Evolutionary conservation across 1,140 invertebrate genomes (phyloP).

Genomic region (Aphaenogaster floridana): DNA sequence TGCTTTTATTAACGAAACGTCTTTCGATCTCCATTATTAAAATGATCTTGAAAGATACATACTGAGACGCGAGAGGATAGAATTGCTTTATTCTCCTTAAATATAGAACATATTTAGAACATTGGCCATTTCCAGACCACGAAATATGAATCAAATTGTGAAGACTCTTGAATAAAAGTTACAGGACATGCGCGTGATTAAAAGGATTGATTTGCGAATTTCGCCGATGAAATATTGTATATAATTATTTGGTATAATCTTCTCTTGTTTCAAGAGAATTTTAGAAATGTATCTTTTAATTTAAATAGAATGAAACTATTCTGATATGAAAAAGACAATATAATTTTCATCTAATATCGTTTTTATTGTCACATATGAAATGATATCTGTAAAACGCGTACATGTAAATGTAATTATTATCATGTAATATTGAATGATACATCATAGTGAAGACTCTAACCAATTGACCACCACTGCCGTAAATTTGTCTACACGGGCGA

Average conservation of each 20-base stretch:
- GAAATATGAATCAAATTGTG: not conserved
- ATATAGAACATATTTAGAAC: not conserved
- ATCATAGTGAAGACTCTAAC: not conserved
- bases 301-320: not conserved
- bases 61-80: not conserved
- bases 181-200: not conserved
- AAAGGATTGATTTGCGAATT: constrained; percentile 10
- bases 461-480: constrained; percentile 82
- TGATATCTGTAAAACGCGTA: not conserved
- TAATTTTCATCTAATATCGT: not conserved
- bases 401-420: constrained; percentile 15
- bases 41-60: not conserved
- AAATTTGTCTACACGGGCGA: constrained; percentile 86
- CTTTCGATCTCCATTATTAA: not conserved
- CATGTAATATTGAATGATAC: not conserved
- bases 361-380: not conserved
- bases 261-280: not conserved
- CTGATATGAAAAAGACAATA: not conserved
- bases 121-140: not conserved
- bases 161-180: not conserved
- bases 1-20: constrained; percentile 32
- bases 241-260: not conserved
- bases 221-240: not conserved
- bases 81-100: constrained; percentile 3
- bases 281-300: not conserved